These are phyloP conservation scores for Lumbricus terrestris DNA, from an alignment of 2,888 invertebrate species.

Conservation along the genomic window DNA sequence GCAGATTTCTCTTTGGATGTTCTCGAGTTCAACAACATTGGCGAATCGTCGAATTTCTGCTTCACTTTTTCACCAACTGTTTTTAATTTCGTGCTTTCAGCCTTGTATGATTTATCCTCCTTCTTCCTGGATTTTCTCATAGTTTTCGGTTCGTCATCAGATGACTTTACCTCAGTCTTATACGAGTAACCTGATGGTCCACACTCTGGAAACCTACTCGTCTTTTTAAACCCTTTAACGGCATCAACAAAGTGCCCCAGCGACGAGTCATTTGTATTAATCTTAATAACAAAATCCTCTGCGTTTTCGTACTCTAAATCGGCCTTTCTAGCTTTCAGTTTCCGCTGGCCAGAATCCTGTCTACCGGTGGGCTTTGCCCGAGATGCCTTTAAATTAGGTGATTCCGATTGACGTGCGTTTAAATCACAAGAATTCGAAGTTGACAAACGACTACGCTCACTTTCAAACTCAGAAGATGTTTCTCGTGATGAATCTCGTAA, in stretches of 20 bases:
- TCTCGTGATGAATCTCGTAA: not conserved
- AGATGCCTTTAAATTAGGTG: not conserved
- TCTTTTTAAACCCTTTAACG: not conserved
- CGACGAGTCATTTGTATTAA: not conserved
- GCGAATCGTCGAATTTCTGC: not conserved
- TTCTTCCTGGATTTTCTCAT: not conserved
- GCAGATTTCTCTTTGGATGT: not conserved
- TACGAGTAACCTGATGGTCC: not conserved
- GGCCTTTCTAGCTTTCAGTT: not conserved
- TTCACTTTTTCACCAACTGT: not conserved
- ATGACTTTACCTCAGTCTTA: not conserved
- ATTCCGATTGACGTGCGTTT: not conserved
- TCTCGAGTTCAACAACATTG: not conserved
- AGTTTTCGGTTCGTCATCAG: not conserved
- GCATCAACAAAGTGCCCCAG: not conserved
- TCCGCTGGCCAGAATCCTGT: not conserved
- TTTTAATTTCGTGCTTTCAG: not conserved
- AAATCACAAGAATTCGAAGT: not conserved
- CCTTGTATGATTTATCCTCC: not conserved
- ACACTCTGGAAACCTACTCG: not conserved
- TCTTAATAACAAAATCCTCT: not conserved
- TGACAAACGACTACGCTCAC: not conserved
- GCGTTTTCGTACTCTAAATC: not conserved
- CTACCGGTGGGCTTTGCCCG: not conserved
- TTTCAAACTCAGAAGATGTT: not conserved